phyloP scores from a whole-genome alignment of 2,888 invertebrate genomes.

The Esperia sulphurella region DNA sequence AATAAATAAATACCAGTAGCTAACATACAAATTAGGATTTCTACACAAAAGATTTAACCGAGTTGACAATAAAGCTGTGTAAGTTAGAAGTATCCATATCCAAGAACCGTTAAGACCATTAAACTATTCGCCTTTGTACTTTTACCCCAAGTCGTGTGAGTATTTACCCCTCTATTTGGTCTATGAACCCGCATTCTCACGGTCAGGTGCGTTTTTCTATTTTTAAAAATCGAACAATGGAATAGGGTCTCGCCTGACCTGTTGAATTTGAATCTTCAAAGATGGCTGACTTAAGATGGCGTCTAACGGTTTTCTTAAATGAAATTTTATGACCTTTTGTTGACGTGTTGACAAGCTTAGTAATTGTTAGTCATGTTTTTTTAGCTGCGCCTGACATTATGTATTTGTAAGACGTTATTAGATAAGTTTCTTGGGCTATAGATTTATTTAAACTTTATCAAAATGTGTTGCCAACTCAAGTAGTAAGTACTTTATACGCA shows the following conservation, averaged over 20 bases:
- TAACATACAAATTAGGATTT: constrained; percentile 9
- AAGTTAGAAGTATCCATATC: constrained; percentile 29
- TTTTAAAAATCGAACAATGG: constrained; percentile 35
- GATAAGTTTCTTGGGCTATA: too few species aligned
- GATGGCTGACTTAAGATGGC: constrained; percentile 32
- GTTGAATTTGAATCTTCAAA: constrained; percentile 26
- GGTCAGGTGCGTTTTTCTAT: constrained; percentile 56
- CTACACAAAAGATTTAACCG: constrained; percentile 1
- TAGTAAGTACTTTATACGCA: too few species aligned
- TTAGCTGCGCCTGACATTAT: too few species aligned
- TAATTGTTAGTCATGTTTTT: not conserved
- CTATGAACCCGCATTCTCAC: constrained; percentile 41
- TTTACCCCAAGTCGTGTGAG: constrained; percentile 6
- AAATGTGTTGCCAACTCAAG: too few species aligned
- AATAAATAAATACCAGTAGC: constrained; percentile 1
- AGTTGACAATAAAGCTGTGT: constrained; percentile 4
- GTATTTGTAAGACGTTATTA: not conserved
- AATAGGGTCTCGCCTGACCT: constrained; percentile 37
- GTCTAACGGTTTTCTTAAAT: constrained; percentile 49
- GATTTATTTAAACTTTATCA: too few species aligned
- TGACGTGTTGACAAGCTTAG: constrained; percentile 16
- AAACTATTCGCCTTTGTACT: constrained; percentile 32
- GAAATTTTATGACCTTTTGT: constrained; percentile 33
- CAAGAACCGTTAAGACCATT: constrained; percentile 44
- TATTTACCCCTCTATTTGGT: constrained; percentile 26